phyloP scores from a whole-genome alignment of 1,140 invertebrate species.

The Scaptomyza graminum region DNA sequence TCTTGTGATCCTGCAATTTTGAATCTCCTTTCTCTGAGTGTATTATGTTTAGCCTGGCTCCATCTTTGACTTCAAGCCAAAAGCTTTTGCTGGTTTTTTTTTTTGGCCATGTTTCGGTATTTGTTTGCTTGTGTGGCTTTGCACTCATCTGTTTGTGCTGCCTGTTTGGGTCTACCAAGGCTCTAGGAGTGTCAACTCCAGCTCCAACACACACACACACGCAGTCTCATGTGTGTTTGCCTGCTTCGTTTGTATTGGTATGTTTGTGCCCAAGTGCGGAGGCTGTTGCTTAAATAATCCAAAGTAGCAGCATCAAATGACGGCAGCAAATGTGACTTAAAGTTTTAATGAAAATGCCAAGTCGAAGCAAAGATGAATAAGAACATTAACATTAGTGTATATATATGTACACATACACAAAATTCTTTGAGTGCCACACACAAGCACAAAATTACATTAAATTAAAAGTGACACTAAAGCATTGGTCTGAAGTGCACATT shows the following conservation, averaged over 20 bases:
- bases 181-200: constrained; percentile 39
- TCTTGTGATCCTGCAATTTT: too few relatives aligned
- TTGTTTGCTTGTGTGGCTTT: constrained; percentile 45
- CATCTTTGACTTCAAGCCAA: constrained; percentile 10
- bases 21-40: too few relatives aligned
- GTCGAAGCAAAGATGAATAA: constrained; percentile 41
- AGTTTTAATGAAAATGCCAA: constrained; percentile 77
- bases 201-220: constrained; percentile 20
- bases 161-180: constrained; percentile 50
- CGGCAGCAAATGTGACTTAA: constrained; percentile 76
- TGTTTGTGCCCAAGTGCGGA: constrained; percentile 62
- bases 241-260: constrained; percentile 10
- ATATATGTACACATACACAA: neutral
- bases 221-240: constrained; percentile 5
- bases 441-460: constrained; percentile 58
- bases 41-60: neutral
- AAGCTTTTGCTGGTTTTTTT: constrained; percentile 12
- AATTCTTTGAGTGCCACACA: constrained; percentile 32
- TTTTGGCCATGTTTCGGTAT: constrained; percentile 21
- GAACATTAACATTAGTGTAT: constrained; percentile 8
- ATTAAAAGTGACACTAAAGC: constrained; percentile 69
- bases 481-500: constrained; percentile 64
- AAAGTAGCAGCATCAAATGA: constrained; percentile 73
- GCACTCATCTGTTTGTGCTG: constrained; percentile 66
- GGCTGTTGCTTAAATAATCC: constrained; percentile 74